Percentiles rank a stretch among this genome's conserved stretches.
phyloP scores from a whole-genome alignment of 2,888 invertebrate genomes.

The Leptarthrus brevirostris region DNA sequence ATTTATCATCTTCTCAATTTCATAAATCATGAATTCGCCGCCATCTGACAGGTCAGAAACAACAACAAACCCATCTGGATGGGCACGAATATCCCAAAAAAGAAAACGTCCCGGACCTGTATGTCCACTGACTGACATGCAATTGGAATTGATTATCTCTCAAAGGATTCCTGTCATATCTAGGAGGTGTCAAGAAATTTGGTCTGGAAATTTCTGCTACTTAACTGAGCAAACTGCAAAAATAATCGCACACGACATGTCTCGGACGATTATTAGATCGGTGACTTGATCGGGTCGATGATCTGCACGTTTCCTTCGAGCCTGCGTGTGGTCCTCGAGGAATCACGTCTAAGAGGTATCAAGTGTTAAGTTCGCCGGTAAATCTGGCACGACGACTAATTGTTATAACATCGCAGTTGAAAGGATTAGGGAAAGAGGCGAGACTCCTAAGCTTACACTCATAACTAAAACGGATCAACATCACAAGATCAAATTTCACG shows the following conservation, averaged over 20 bases:
- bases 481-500: conserved; percentile 16
- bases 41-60: conserved; percentile 23
- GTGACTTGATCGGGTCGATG: conserved; percentile 1
- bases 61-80: background rate
- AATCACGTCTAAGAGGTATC: conserved; percentile 5
- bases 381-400: conserved; percentile 45
- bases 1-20: conserved; percentile 46
- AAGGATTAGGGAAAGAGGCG: background rate
- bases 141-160: conserved; percentile 36
- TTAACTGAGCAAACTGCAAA: background rate
- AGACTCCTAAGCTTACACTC: conserved; percentile 25
- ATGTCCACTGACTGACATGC: background rate
- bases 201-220: conserved; percentile 31
- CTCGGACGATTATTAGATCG: conserved; percentile 4
- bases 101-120: conserved; percentile 11
- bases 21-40: conserved; percentile 41
- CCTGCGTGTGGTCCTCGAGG: conserved; percentile 30
- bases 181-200: conserved; percentile 45
- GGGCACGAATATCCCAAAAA: background rate
- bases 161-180: conserved; percentile 17
- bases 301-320: background rate
- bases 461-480: conserved; percentile 39
- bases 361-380: conserved; percentile 27
- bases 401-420: conserved; percentile 45
- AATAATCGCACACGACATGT: background rate